Evolutionary conservation across 2,888 invertebrate species (phyloP), one percentile per base, ranked within the genome.

Genomic region (Lissonota sp.): DNA sequence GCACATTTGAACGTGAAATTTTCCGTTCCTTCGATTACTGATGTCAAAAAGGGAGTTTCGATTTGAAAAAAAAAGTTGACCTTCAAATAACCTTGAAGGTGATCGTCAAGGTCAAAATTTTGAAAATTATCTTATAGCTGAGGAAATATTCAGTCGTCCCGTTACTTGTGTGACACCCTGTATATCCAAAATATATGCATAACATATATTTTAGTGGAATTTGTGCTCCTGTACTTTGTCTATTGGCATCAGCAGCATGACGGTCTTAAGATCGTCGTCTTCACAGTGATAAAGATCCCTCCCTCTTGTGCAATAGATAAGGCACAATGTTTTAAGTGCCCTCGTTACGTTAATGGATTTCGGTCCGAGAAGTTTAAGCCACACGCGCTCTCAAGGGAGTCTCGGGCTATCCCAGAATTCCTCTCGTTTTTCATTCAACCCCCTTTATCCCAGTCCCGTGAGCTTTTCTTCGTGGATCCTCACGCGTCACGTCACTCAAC

Each of bases 291-390:
- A 57, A 39, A 57, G 64, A 44, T 8, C 10, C 10, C 10, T 4
- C 44, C 44, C 10, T 4, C 44, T 44, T 44, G 39, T 42, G 39
- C 58, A 39, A 51, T 26, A 51, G 14, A 40, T 14, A 49, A 49
- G 58, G 46, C 55, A 55, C 74, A 66, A 70, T 60, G 80, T 76
- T 83, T 86, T 80, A 83, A 86, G 84, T 84, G 82, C 63, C 70
- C 85, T 81, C 83, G 79, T 83, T 82, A 80, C 80, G 67, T 83
- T 87, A 87, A 87, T 87, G 87, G 87, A 88, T 86, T 86, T 84
- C 82, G 42, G 71, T 71, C 80, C 49, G 6, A 66, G 83, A 85
- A 84, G 86, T 86, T 88, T 85, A 83, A 87, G 84, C 81, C 70
- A 81, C 75, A 49, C 62, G 44, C 57, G 39, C 49, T 49, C 53